These are phyloP conservation scores for Poeciliopsis turrubarensis DNA, from an alignment of 2,113 vertebrate genomes.

Conservation along the genomic window DNA sequence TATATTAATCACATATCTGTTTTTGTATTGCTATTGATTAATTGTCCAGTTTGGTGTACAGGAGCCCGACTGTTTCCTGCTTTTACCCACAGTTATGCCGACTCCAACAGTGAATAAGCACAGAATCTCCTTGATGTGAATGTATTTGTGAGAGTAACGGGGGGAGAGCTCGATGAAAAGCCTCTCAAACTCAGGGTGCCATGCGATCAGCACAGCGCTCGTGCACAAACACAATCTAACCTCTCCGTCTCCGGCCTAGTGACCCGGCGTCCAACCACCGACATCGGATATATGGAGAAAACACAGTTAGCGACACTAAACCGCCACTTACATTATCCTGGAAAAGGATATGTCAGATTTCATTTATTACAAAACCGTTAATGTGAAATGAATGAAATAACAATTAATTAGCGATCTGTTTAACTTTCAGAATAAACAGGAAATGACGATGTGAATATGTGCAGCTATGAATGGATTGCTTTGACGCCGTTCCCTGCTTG, in stretches of 20 bases:
- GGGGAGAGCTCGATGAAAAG: slow-evolving; percentile 75
- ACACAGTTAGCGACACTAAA: slow-evolving; percentile 70
- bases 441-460: slow-evolving; percentile 13
- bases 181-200: slow-evolving; percentile 71
- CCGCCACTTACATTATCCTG: slow-evolving; percentile 33
- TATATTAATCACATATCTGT: no score
- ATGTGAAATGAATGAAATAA: background rate
- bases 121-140: background rate
- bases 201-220: slow-evolving; percentile 84
- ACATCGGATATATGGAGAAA: slow-evolving; percentile 81
- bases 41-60: no score
- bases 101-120: background rate
- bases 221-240: slow-evolving; percentile 85
- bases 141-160: slow-evolving; percentile 31
- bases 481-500: slow-evolving; percentile 1
- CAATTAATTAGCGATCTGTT: background rate
- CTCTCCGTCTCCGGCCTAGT: slow-evolving; percentile 84
- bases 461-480: background rate
- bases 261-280: slow-evolving; percentile 77
- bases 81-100: background rate
- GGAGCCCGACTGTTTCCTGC: background rate
- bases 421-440: slow-evolving; percentile 17
- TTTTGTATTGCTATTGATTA: no score
- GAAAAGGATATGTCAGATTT: slow-evolving; percentile 14
- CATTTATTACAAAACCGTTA: background rate